These are phyloP conservation scores for Aegotheles bennettii DNA, from an alignment of 2,113 vertebrate genomes.

Conservation along the genomic window DNA sequence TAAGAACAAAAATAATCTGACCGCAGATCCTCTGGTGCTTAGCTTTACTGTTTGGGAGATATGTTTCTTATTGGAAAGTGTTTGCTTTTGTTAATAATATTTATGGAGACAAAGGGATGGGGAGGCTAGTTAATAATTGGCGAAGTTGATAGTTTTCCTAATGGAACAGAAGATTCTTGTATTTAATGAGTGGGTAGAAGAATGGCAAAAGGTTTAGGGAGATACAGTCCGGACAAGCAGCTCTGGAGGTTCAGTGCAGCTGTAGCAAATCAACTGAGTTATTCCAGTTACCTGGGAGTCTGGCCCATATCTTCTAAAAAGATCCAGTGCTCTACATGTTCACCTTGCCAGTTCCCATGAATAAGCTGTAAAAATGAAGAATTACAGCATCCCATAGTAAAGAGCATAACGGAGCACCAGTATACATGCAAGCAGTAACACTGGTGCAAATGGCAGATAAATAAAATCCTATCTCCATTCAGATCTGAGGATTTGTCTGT, in stretches of 20 bases:
- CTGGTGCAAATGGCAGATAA: background rate
- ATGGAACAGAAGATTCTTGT: background rate
- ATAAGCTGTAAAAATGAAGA: background rate
- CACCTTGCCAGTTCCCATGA: background rate
- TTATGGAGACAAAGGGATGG: background rate
- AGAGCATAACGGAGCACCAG: background rate
- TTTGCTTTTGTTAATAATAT: constrained; percentile 7
- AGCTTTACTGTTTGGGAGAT: background rate
- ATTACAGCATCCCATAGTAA: background rate
- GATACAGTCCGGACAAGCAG: background rate
- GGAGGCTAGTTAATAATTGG: background rate
- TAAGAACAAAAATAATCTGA: background rate
- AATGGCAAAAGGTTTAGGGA: background rate
- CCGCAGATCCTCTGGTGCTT: background rate
- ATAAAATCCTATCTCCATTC: background rate
- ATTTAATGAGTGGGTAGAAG: background rate
- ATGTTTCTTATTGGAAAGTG: background rate
- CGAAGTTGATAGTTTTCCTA: background rate
- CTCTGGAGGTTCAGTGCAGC: background rate
- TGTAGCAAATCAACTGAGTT: background rate
- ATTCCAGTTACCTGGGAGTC: background rate
- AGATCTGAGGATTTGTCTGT: background rate
- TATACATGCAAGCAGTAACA: background rate
- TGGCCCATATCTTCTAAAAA: background rate
- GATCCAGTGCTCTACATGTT: background rate